Conservation (phyloP, 2,888 invertebrate genomes). For the Leptarthrus brevirostris region DNA sequence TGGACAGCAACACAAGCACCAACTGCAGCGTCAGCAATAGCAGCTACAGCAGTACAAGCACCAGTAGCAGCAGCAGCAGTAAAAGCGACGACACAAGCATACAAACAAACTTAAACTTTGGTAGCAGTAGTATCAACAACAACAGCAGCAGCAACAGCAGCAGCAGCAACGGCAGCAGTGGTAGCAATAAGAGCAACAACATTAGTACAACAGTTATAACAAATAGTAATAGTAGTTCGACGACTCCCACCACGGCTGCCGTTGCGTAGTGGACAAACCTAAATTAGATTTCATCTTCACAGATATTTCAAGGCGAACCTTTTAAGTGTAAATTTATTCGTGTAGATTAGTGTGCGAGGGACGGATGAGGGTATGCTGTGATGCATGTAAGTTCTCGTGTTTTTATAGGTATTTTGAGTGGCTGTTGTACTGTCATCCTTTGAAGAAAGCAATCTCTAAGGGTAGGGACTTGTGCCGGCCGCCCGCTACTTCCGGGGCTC, state of each 20-base stretch:
- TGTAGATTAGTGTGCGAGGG: constrained; percentile 44
- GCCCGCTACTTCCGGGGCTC: too few species aligned
- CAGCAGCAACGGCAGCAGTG: constrained; percentile 48
- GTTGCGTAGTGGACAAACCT: constrained; percentile 65
- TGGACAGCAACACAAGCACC: constrained; percentile 50
- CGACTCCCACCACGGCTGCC: constrained; percentile 64
- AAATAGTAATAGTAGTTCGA: constrained; percentile 57
- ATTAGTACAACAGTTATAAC: constrained; percentile 56
- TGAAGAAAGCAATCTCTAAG: constrained; percentile 6
- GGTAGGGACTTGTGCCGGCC: neutral
- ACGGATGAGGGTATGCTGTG: constrained; percentile 37
- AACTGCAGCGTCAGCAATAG: constrained; percentile 63
- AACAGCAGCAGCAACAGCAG: constrained; percentile 20
- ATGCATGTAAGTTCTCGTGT: constrained; percentile 45
- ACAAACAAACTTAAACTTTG: constrained; percentile 20
- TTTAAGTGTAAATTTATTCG: constrained; percentile 49
- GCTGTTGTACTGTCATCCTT: constrained; percentile 48
- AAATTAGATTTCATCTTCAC: constrained; percentile 35
- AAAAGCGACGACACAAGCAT: constrained; percentile 14
- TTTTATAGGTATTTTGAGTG: constrained; percentile 47
- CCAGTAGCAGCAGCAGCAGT: constrained; percentile 32
- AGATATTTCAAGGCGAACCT: constrained; percentile 40
- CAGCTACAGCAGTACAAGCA: constrained; percentile 29
- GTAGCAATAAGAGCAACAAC: constrained; percentile 55
- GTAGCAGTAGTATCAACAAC: constrained; percentile 12